A percentile compares a stretch with the other conserved stretches of the same genome.
These are phyloP conservation scores for Trematocara stigmaticum DNA, from an alignment of 2,113 vertebrate species.

Conservation along the genomic window DNA sequence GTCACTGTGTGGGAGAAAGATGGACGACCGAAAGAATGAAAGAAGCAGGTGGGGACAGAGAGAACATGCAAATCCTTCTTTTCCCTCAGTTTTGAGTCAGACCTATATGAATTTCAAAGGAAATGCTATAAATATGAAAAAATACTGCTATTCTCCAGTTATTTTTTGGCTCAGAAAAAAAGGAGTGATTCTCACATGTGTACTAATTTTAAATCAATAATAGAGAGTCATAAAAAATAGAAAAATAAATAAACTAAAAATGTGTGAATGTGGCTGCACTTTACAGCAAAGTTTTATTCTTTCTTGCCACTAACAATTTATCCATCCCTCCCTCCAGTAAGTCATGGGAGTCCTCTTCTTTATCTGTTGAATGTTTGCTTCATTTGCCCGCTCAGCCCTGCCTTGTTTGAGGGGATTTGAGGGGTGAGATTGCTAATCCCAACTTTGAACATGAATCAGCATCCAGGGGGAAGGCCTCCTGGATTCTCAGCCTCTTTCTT, in stretches of 20 bases:
- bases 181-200: background rate
- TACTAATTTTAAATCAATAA: background rate
- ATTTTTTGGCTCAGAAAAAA: background rate
- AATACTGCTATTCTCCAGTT: background rate
- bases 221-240: background rate
- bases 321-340: constrained; percentile 65
- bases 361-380: constrained; percentile 80
- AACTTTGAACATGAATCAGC: constrained; percentile 93
- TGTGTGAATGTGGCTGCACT: background rate
- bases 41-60: background rate
- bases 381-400: constrained; percentile 69
- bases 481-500: constrained; percentile 84
- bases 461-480: constrained; percentile 72
- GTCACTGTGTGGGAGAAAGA: background rate
- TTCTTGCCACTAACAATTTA: background rate
- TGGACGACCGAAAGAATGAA: background rate
- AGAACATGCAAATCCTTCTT: background rate
- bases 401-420: constrained; percentile 96
- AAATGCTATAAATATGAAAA: background rate
- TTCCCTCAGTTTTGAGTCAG: background rate
- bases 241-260: background rate
- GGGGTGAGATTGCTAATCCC: constrained; percentile 88
- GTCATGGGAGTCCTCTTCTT: constrained; percentile 35
- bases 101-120: background rate
- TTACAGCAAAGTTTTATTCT: background rate